Evolutionary conservation across 2,797 vertebrate species (phyloP).

Genomic region (Falco concolor): DNA sequence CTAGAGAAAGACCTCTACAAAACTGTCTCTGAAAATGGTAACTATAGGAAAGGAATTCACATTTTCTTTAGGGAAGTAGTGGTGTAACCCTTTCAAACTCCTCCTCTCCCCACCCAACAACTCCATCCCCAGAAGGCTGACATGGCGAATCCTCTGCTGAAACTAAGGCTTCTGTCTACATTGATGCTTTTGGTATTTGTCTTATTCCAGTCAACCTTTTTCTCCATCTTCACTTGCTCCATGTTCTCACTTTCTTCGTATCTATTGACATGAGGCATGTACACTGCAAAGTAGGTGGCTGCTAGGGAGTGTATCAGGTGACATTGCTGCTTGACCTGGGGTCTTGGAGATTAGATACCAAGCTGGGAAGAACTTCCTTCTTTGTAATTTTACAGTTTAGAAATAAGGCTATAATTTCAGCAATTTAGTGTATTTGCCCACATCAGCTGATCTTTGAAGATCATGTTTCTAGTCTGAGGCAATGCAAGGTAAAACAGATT

Average conservation of each 20-base stretch:
- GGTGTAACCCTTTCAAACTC: neutral
- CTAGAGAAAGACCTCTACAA: neutral
- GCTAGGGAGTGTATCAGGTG: neutral
- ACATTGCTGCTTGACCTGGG: neutral
- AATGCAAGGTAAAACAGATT: neutral
- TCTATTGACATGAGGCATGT: neutral
- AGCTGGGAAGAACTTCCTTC: neutral
- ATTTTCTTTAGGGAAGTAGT: neutral
- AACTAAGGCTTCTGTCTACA: neutral
- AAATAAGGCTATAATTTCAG: neutral
- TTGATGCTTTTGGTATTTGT: neutral
- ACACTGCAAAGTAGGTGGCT: neutral
- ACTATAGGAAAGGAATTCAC: neutral
- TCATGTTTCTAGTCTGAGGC: neutral
- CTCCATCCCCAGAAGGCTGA: neutral
- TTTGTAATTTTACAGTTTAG: neutral
- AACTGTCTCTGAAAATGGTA: neutral
- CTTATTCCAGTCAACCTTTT: neutral
- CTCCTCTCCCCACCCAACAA: neutral
- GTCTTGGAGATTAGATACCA: neutral
- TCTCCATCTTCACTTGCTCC: neutral
- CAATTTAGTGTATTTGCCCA: neutral
- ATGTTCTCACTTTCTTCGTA: neutral
- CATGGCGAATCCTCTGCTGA: neutral
- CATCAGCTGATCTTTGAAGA: neutral